phyloP scores from a whole-genome alignment of 1,140 invertebrate species.

The Drosophila parabipectinata region DNA sequence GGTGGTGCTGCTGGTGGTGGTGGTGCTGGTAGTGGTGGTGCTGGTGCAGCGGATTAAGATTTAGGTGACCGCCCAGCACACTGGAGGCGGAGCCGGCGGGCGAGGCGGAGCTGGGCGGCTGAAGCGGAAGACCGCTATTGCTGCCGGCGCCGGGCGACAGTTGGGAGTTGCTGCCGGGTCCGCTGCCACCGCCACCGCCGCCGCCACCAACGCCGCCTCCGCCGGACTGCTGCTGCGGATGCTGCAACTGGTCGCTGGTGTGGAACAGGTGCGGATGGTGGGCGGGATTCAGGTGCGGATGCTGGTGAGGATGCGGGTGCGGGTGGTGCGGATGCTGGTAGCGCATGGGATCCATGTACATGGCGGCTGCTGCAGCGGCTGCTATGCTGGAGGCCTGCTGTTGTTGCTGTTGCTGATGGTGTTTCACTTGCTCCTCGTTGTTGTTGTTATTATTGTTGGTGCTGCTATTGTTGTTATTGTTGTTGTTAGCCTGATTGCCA shows the following conservation, averaged over 20 bases:
- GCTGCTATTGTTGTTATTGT: conserved; percentile 70
- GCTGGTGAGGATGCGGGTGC: conserved; percentile 78
- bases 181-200: conserved; percentile 37
- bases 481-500: conserved; percentile 68
- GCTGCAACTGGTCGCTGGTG: conserved; percentile 81
- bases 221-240: conserved; percentile 63
- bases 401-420: conserved; percentile 66
- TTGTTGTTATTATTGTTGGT: conserved; percentile 64
- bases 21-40: conserved; percentile 79
- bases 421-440: conserved; percentile 65
- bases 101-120: conserved; percentile 71
- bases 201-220: conserved; percentile 42
- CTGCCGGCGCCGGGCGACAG: conserved; percentile 72
- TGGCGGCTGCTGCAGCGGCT: conserved; percentile 83
- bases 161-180: conserved; percentile 65
- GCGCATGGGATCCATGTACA: conserved; percentile 84
- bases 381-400: conserved; percentile 80
- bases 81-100: conserved; percentile 74
- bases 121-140: conserved; percentile 66
- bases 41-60: conserved; percentile 72
- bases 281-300: conserved; percentile 82
- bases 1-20: conserved; percentile 80
- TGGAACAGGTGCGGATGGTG: conserved; percentile 83
- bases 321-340: conserved; percentile 81
- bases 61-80: conserved; percentile 63